Evolutionary conservation across 64 coral and sea anemone genomes (phyloP).

Genomic region (Montipora efflorescens): DNA sequence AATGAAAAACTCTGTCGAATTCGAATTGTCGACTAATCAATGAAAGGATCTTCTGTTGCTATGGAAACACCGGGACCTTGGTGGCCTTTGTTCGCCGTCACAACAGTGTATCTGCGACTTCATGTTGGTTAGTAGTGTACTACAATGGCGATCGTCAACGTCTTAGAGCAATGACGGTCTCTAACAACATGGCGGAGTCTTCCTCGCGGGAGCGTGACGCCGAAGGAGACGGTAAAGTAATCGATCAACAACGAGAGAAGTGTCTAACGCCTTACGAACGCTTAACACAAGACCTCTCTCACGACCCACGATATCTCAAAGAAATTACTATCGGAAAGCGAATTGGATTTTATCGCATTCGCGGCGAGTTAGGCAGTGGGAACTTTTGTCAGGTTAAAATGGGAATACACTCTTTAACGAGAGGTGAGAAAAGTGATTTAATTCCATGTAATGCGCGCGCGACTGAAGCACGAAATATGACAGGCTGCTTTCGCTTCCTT

Average conservation of each 20-base stretch:
- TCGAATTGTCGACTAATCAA: neutral
- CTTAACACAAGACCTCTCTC: constrained; percentile 79
- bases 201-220: constrained; percentile 47
- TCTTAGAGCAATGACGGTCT: constrained; percentile 81
- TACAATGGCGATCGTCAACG: constrained; percentile 12
- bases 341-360: constrained; percentile 97
- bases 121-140: neutral
- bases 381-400: constrained; percentile 99
- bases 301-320: constrained; percentile 86
- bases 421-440: constrained; percentile 64
- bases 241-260: constrained; percentile 71
- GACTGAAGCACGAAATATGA: neutral
- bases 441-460: neutral
- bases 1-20: neutral
- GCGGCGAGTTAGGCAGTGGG: constrained; percentile 92
- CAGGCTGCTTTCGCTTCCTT: constrained; percentile 28
- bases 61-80: constrained; percentile 56
- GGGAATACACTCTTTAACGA: constrained; percentile 95
- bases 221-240: constrained; percentile 43
- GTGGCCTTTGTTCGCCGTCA: constrained; percentile 49
- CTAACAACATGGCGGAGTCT: constrained; percentile 83
- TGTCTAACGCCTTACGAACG: constrained; percentile 81
- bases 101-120: neutral
- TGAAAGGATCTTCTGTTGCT: constrained; percentile 48
- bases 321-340: constrained; percentile 98